A percentile compares a stretch with the other conserved stretches of the same genome.
phyloP scores from a whole-genome alignment of 2,113 vertebrate genomes.

The Syngnathus typhle region DNA sequence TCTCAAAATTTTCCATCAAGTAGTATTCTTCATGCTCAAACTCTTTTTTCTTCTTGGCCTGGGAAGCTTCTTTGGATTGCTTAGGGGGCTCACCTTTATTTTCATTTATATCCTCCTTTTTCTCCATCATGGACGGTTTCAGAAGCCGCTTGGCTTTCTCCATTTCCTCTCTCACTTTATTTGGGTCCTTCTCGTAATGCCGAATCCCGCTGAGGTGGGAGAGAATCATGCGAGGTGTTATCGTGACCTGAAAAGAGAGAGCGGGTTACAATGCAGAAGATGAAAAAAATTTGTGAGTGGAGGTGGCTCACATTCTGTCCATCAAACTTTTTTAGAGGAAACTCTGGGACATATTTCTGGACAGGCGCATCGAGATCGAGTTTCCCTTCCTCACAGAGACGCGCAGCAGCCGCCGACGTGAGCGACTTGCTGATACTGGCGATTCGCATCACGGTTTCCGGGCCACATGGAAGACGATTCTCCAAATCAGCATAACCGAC shows the following conservation, averaged over 20 bases:
- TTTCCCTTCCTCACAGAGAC: conserved; percentile 85
- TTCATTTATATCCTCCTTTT: conserved; percentile 41
- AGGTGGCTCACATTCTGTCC: conserved; percentile 80
- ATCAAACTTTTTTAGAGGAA: conserved; percentile 88
- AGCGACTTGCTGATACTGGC: conserved; percentile 97
- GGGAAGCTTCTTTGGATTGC: conserved; percentile 51
- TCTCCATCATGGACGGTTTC: conserved; percentile 63
- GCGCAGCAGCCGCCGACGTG: conserved; percentile 84
- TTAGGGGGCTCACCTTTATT: conserved; percentile 48
- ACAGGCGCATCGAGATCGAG: conserved; percentile 88
- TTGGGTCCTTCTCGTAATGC: conserved; percentile 90
- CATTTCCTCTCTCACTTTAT: conserved; percentile 82
- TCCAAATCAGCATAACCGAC: conserved; percentile 91
- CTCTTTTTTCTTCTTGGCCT: conserved; percentile 73
- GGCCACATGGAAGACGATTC: conserved; percentile 82
- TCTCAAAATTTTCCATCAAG: conserved; percentile 87
- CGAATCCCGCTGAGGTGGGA: conserved; percentile 96
- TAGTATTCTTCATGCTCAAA: conserved; percentile 92
- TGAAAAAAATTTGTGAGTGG: neutral
- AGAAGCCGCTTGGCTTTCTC: conserved; percentile 74
- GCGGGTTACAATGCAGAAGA: neutral
- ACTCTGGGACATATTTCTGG: conserved; percentile 92
- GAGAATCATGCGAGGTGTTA: conserved; percentile 85
- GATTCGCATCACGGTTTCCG: conserved; percentile 87
- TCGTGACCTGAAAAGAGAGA: conserved; percentile 73